phyloP scores from a whole-genome alignment of 2,113 vertebrate genomes.

The Sclerurus mexicanus region DNA sequence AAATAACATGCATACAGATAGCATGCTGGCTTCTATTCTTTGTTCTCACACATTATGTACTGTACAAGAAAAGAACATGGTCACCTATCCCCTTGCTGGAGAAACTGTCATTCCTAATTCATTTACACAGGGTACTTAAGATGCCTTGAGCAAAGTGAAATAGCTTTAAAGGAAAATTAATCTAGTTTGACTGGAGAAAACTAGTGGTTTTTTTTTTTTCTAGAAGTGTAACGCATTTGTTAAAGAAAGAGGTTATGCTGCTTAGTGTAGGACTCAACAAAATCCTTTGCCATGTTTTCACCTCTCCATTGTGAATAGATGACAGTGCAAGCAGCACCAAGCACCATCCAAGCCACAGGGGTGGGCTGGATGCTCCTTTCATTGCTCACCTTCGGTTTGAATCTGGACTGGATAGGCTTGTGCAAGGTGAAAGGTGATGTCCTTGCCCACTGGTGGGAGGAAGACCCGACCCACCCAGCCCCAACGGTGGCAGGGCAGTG shows the following conservation, averaged over 20 bases:
- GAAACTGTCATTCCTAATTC: slow-evolving; percentile 63
- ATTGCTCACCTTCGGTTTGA: rapidly evolving
- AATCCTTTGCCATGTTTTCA: not conserved
- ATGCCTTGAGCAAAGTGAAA: slow-evolving; percentile 55
- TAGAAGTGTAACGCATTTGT: slow-evolving; percentile 35
- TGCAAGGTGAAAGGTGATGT: not conserved
- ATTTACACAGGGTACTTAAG: slow-evolving; percentile 46
- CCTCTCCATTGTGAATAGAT: not conserved
- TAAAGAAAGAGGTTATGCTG: not conserved
- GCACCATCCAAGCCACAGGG: not conserved
- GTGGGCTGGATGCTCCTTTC: not conserved
- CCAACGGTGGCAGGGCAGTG: rapidly evolving
- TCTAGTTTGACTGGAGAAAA: slow-evolving; percentile 48
- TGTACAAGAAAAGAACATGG: slow-evolving; percentile 51
- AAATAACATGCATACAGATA: slow-evolving; percentile 58
- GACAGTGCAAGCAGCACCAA: not conserved
- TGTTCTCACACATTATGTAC: slow-evolving; percentile 42
- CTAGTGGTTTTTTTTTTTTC: not conserved
- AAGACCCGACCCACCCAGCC: not conserved
- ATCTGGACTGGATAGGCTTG: not conserved
- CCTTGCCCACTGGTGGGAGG: rapidly evolving
- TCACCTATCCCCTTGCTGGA: slow-evolving; percentile 48
- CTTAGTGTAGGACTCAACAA: not conserved
- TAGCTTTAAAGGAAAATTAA: slow-evolving; percentile 54
- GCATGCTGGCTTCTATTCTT: slow-evolving; percentile 56